Conservation (phyloP, 2,113 vertebrate species). For the Panthera tigris region DNA sequence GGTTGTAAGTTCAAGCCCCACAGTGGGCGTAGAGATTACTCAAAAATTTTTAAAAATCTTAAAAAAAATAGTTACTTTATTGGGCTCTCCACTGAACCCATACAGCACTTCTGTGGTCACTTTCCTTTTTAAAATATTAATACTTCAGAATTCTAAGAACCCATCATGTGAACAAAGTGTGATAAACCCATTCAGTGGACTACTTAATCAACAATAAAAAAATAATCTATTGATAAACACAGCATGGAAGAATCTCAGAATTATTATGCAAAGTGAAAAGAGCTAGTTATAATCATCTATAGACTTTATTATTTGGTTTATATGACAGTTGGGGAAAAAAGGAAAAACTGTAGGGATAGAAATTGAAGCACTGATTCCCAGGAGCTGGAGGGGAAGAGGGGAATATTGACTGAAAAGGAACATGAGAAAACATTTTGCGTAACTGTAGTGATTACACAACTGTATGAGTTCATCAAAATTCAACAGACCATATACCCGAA, state of each 20-base stretch:
- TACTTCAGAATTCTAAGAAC: not conserved
- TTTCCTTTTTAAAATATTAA: not conserved
- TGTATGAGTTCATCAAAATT: not conserved
- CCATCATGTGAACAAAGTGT: not conserved
- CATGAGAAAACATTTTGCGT: not conserved
- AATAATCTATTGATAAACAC: not conserved
- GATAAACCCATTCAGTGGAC: not conserved
- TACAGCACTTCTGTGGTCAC: not conserved
- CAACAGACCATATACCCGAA: not conserved
- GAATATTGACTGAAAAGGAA: not conserved
- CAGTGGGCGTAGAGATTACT: not conserved
- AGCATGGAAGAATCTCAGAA: not conserved
- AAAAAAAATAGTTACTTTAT: not conserved
- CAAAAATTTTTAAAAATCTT: not conserved
- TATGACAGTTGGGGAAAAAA: not conserved
- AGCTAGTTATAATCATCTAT: not conserved
- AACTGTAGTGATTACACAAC: not conserved
- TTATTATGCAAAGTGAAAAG: not conserved
- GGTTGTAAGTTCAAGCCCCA: not conserved
- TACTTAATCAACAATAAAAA: not conserved
- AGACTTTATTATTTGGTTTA: not conserved
- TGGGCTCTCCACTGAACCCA: not conserved
- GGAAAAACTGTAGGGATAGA: not conserved
- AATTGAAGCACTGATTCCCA: not conserved
- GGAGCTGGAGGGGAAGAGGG: not conserved